Percentiles rank a stretch among this genome's conserved stretches.
phyloP scores from a whole-genome alignment of 2,113 vertebrate species.

The Rhabdomys dilectus region DNA sequence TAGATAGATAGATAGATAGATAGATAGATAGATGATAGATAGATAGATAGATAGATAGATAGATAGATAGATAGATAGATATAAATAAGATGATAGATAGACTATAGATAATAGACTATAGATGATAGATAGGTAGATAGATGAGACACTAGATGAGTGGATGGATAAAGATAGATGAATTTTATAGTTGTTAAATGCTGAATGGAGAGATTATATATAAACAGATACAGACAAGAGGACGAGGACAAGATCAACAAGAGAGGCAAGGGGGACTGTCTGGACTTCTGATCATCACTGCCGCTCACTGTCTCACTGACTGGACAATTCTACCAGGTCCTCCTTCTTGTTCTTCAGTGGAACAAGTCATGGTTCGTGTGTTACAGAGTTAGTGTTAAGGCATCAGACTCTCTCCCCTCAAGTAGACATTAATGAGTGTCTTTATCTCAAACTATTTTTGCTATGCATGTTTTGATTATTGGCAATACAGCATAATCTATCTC shows the following conservation, averaged over 20 bases:
- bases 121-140: not conserved
- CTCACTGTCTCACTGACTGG: not conserved
- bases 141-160: not conserved
- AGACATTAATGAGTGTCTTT: not conserved
- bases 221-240: not conserved
- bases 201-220: not conserved
- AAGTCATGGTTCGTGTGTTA: not conserved
- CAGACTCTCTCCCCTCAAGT: not conserved
- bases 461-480: not conserved
- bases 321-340: not conserved
- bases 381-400: not conserved
- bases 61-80: not conserved
- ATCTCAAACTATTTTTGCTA: not conserved
- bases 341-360: not conserved
- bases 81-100: not conserved
- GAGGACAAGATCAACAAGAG: not conserved
- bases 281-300: not conserved
- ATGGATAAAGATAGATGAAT: not conserved
- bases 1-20: not conserved
- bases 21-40: not conserved
- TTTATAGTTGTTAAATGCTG: not conserved
- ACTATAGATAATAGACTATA: not conserved
- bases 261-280: not conserved
- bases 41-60: not conserved
- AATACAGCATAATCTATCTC: not conserved